Base-by-base conservation (phyloP, 2,113 vertebrate species). In the Chaenocephalus aceratus region DNA sequence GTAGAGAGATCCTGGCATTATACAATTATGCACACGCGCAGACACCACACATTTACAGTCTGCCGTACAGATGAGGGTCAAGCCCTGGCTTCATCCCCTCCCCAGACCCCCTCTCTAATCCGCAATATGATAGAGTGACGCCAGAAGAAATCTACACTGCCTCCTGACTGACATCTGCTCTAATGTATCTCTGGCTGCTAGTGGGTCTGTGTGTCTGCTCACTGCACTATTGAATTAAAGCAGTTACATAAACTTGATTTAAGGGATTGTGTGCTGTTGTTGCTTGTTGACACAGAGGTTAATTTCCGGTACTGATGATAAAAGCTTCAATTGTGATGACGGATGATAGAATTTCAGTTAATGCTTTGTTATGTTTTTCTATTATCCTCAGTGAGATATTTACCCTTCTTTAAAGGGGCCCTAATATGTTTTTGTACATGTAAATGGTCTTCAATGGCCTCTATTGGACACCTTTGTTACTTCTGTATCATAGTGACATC, bases 61-160 rank as follows among this genome's bases (percentile, higher is more conserved):
- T 54, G 63, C 10, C 46, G 21, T 63, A 49, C 48, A 72, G 66
- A 75, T 56, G 48, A n/a, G 58, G 64, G 64, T 65, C 70, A 69
- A 61, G 72, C 63, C 45, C 54, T 66, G 72, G 30, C 66, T 44
- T 61, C 48, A 57, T 63, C 71, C 71, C 44, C 21, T 59, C 58
- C 10, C 16, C 13, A 61, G 57, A 18, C 58, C 36, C 58, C 61
- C 60, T 36, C 49, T 52, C 16, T 86, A 75, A 86, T 70, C 84
- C 74, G 63, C 56, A 67, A 44, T 45, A 54, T 72, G 8, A 67
- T 54, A 72, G 66, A 66, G 49, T 54, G 56, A 74, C 18, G 12
- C 46, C 41, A 52, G 26, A 14, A 44, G 45, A 76, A 44, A 68
- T 21, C 21, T 21, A 46, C 23, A 26, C 13, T 6, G 2, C 46